A percentile compares a stretch with the other conserved stretches of the same genome.
These are phyloP conservation scores for Cataglyphis altisquamis DNA, from an alignment of 2,888 invertebrate genomes.

Conservation along the genomic window DNA sequence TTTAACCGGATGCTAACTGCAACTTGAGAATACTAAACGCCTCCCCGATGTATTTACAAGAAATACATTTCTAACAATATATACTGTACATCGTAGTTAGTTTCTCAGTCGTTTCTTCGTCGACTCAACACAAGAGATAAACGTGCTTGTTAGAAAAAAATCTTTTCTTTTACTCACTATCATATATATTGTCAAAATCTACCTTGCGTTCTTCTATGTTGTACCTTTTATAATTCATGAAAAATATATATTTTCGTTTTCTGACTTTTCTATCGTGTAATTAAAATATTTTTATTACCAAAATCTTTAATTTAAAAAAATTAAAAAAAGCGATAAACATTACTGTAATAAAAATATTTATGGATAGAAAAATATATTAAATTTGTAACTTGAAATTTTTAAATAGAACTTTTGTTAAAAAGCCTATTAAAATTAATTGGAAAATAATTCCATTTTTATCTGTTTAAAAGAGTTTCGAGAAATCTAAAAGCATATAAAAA, in stretches of 20 bases:
- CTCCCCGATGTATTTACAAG: slow-evolving; percentile 79
- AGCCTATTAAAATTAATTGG: neutral
- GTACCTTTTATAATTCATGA: neutral
- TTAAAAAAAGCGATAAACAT: neutral
- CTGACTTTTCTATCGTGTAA: neutral
- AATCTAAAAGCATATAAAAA: neutral
- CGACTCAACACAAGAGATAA: slow-evolving; percentile 35
- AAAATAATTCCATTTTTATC: neutral
- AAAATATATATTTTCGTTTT: neutral
- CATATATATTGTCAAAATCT: neutral
- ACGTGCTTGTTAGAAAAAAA: slow-evolving; percentile 21
- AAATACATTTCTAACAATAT: slow-evolving; percentile 65
- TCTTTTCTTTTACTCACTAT: slow-evolving; percentile 33
- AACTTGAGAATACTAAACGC: slow-evolving; percentile 83
- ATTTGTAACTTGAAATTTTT: neutral
- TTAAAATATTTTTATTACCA: neutral
- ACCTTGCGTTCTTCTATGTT: no score
- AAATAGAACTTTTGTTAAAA: neutral
- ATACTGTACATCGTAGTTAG: neutral
- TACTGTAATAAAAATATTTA: neutral
- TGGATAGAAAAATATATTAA: neutral
- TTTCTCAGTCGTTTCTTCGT: neutral
- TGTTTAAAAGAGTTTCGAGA: neutral
- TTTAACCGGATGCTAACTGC: slow-evolving; percentile 84
- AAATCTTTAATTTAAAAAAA: neutral